Conservation (phyloP, 2,888 invertebrate genomes). For the Lepidocyrtinus sp. region DNA sequence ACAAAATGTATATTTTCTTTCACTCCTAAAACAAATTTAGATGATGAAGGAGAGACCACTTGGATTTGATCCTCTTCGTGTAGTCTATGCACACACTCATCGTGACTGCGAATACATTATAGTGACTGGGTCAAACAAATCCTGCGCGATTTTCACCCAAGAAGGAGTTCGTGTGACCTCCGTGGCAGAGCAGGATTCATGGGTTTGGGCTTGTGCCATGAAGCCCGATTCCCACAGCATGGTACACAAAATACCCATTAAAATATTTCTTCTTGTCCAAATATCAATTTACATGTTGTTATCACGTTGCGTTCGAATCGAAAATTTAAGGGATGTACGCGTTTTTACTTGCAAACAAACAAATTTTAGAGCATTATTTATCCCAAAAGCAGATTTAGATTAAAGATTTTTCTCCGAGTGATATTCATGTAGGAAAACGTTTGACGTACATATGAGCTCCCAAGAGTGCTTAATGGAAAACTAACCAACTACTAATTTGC, state of each 20-base stretch:
- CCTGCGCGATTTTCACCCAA: constrained; percentile 83
- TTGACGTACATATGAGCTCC: not conserved
- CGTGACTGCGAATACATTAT: constrained; percentile 86
- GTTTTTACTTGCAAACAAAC: not conserved
- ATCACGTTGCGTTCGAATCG: not conserved
- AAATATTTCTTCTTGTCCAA: constrained; percentile 4
- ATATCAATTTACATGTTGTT: not conserved
- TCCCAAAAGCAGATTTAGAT: not conserved
- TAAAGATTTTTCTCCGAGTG: not conserved
- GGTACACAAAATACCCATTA: constrained; percentile 73
- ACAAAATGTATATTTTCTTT: constrained; percentile 12
- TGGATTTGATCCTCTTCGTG: constrained; percentile 83
- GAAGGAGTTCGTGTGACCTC: constrained; percentile 85
- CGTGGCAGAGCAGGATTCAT: constrained; percentile 83
- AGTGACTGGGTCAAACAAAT: constrained; percentile 85
- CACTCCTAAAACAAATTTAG: constrained; percentile 70
- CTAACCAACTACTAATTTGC: constrained; percentile 28
- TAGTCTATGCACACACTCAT: constrained; percentile 79
- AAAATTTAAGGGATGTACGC: no score
- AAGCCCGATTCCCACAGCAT: constrained; percentile 83
- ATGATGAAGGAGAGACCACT: constrained; percentile 76
- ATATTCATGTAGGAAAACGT: constrained; percentile 1
- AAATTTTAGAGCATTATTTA: no score
- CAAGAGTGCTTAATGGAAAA: not conserved
- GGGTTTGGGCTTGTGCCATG: constrained; percentile 90